Base-by-base conservation (phyloP, 2,888 invertebrate species). In the Megaustenia siamemsis region DNA sequence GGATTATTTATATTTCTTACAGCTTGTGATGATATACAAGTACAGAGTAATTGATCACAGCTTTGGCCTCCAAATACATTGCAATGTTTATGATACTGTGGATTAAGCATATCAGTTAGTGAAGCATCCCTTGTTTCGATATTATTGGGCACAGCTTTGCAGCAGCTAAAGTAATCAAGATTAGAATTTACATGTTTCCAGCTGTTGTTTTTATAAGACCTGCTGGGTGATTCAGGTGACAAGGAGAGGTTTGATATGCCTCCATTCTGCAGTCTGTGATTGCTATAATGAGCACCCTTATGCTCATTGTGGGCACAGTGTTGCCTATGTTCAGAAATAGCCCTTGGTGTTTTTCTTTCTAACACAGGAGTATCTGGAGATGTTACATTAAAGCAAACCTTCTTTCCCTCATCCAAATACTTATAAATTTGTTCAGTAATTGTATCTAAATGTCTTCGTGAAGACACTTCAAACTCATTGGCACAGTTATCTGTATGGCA, bases 321-420 rank as follows among this genome's bases (percentile, higher is more conserved):
- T 12, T 49, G 49, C 15, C 32, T 49, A 32, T 18, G 4, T 32
- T 28, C 49, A 73, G 49, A 32, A 49, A 18, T 32, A 73, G 32
- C 10, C 10, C n/a, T 28, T n/a, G 28, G 4, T 32, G 40, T 45
- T 35, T 82, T 82, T 43, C 28, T 45, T 60, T 43, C 63, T 12
- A 82, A 40, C 28, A 63, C 18, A 4, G 87, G 86, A 49, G 78
- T 83, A 45, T 90, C 90, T 81, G 92, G 92, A 40, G 91, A 92
- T 8, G 92, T 91, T 40, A 91, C 91, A 88, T 92, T 90, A 35
- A 92, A 76, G 78, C 84, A 87, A n/a, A 88, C 56, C 85, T 45
- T 60, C 38, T 84, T 78, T 28, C 89, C 90, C 1, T 86, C 84
- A 6, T 75, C 56, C 66, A 89, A 80, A 49, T 82, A 87, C 49